Conservation (phyloP, 2,888 invertebrate species). For the Melolontha melolontha region DNA sequence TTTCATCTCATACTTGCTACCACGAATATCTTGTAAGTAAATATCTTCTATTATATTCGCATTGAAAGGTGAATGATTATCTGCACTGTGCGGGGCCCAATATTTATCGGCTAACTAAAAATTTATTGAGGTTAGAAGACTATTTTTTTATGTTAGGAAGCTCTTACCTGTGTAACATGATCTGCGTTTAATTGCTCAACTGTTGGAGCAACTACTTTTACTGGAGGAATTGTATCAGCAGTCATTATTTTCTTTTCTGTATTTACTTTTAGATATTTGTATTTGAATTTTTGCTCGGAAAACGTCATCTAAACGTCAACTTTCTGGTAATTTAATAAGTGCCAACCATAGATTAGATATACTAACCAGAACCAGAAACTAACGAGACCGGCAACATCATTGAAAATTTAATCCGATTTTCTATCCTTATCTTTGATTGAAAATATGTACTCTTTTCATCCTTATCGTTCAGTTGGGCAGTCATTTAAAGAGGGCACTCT, state of each 20-base stretch:
- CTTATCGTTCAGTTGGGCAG: too few species aligned
- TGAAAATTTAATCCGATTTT: too few species aligned
- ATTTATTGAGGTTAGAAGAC: too few species aligned
- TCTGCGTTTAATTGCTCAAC: slow-evolving; percentile 93
- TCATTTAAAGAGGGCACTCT: too few species aligned
- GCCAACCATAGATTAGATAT: too few species aligned
- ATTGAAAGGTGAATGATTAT: slow-evolving; percentile 80
- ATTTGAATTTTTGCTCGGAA: slow-evolving; percentile 5
- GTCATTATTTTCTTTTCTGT: slow-evolving; percentile 41
- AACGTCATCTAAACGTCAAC: slow-evolving; percentile 2
- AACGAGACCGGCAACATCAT: too few species aligned
- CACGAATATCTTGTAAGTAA: slow-evolving; percentile 87
- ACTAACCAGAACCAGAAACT: too few species aligned
- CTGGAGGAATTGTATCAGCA: slow-evolving; percentile 29
- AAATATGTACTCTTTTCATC: too few species aligned
- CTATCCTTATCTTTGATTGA: too few species aligned
- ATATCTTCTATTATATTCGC: slow-evolving; percentile 87
- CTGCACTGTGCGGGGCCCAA: slow-evolving; percentile 89
- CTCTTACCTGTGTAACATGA: slow-evolving; percentile 83
- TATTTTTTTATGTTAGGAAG: too few species aligned
- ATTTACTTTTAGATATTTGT: neutral
- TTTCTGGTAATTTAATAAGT: too few species aligned
- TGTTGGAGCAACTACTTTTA: slow-evolving; percentile 78
- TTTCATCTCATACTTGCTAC: slow-evolving; percentile 75
- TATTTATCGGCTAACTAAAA: slow-evolving; percentile 87